phyloP scores from a whole-genome alignment of 2,113 vertebrate species.

The Lutjanus erythropterus region DNA sequence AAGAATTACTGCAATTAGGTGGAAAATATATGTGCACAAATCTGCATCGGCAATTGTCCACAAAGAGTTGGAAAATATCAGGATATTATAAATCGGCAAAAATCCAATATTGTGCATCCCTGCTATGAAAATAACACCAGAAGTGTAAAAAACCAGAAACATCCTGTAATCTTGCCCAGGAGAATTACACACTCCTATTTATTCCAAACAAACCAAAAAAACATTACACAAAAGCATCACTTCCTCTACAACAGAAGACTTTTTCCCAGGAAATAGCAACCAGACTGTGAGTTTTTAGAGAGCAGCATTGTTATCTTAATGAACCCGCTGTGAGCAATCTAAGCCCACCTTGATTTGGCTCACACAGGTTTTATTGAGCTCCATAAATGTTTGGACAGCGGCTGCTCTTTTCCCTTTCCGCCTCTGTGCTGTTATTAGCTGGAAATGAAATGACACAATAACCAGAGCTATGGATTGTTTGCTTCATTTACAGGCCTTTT shows the following conservation, averaged over 20 bases:
- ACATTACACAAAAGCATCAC: not conserved
- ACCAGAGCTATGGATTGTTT: slow-evolving; percentile 25
- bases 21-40: too few relatives aligned
- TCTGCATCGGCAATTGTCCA: too few relatives aligned
- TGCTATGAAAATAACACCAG: not conserved
- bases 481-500: slow-evolving; percentile 22
- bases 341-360: slow-evolving; percentile 31
- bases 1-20: too few relatives aligned
- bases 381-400: slow-evolving; percentile 39
- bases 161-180: not conserved
- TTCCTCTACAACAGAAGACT: not conserved
- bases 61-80: too few relatives aligned
- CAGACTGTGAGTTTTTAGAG: not conserved
- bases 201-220: slow-evolving; percentile 6
- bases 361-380: slow-evolving; percentile 39
- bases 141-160: not conserved
- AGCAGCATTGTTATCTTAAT: slow-evolving; percentile 38
- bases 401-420: not conserved
- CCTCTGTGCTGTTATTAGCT: not conserved
- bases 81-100: too few relatives aligned
- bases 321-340: slow-evolving; percentile 40
- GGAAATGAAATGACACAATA: slow-evolving; percentile 35
- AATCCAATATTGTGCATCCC: too few relatives aligned
- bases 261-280: not conserved
- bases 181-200: not conserved